Percentiles rank a stretch among this genome's conserved stretches.
Evolutionary conservation across 2,888 invertebrate genomes (phyloP).

Genomic region (Melitaea athalia): DNA sequence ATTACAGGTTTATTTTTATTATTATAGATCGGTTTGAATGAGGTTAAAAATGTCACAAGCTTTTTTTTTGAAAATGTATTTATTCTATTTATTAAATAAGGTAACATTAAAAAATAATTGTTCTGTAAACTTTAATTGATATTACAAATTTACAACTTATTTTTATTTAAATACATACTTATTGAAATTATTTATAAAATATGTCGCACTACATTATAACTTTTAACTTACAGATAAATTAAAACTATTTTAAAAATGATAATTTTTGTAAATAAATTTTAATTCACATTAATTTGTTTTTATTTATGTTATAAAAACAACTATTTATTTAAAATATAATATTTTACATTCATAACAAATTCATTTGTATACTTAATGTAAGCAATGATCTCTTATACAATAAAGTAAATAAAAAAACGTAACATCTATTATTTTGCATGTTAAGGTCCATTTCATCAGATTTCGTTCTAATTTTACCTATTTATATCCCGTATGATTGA

Average conservation of each 20-base stretch:
- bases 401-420: constrained; percentile 11
- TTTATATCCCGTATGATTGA: too few relatives aligned
- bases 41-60: not conserved
- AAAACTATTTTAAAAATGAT: not conserved
- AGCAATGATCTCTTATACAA: constrained; percentile 29
- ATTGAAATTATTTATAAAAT: not conserved
- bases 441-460: too few relatives aligned
- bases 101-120: not conserved
- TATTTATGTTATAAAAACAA: not conserved
- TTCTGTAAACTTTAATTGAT: not conserved
- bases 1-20: constrained; percentile 11
- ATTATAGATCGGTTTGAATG: not conserved
- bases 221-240: not conserved
- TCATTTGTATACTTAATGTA: constrained; percentile 17
- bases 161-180: not conserved
- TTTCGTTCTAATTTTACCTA: too few relatives aligned
- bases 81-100: constrained; percentile 1
- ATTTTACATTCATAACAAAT: constrained; percentile 14
- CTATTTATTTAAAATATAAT: not conserved
- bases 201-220: not conserved
- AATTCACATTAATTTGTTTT: not conserved
- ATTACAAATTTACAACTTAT: not conserved
- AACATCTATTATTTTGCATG: constrained; percentile 1
- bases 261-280: constrained; percentile 3
- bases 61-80: not conserved